These are phyloP conservation scores for Nyctereutes procyonoides DNA, from an alignment of 2,113 vertebrate species.

Conservation along the genomic window DNA sequence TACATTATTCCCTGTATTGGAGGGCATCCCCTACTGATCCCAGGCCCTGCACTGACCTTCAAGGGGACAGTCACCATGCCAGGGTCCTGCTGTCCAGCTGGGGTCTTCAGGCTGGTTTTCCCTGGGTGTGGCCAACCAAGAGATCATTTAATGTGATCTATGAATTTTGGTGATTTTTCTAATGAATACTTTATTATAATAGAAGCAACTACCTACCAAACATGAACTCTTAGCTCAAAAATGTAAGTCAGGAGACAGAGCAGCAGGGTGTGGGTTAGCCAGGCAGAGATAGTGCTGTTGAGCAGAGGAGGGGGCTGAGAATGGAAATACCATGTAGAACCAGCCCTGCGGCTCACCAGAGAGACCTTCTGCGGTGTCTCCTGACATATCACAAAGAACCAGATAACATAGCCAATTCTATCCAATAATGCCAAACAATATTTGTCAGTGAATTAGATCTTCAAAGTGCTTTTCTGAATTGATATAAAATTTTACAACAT, in stretches of 20 bases:
- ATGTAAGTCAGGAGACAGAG: neutral
- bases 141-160: neutral
- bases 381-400: neutral
- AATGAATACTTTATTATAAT: neutral
- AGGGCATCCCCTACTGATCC: neutral
- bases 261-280: neutral
- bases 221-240: neutral
- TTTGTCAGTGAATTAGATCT: neutral
- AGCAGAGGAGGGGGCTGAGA: neutral
- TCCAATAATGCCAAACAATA: neutral
- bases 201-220: neutral
- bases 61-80: fast-evolving
- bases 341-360: neutral
- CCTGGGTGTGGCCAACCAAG: neutral
- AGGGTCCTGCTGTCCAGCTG: neutral
- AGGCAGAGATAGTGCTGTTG: neutral
- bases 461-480: constrained; percentile 20
- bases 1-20: neutral
- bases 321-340: fast-evolving
- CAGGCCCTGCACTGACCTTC: neutral
- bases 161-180: neutral
- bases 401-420: neutral
- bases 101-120: neutral
- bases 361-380: neutral
- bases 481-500: neutral